These are phyloP conservation scores for Drosophila ironensis DNA, from an alignment of 1,140 invertebrate species.

Conservation along the genomic window DNA sequence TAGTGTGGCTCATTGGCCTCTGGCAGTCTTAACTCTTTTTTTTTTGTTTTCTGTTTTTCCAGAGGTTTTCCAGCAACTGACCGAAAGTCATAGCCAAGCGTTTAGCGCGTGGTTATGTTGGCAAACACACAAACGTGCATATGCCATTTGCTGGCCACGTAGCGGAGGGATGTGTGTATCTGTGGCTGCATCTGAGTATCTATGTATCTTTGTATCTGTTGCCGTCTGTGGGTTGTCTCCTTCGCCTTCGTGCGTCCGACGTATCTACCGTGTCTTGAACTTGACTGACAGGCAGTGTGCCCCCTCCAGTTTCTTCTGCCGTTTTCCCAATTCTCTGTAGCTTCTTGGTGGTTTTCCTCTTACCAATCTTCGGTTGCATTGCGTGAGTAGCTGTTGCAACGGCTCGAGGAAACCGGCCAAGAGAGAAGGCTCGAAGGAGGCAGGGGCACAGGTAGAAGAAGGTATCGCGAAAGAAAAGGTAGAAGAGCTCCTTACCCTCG, in stretches of 20 bases:
- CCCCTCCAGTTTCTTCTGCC: not conserved
- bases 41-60: constrained; percentile 1
- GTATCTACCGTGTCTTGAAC: constrained; percentile 10
- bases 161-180: not conserved
- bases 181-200: not conserved
- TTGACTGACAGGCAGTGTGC: constrained; percentile 48
- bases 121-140: too few species aligned
- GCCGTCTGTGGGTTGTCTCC: constrained; percentile 23
- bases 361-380: constrained; percentile 35
- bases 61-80: constrained; percentile 1
- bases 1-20: not conserved
- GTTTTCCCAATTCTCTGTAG: not conserved
- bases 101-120: constrained; percentile 4
- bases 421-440: not conserved
- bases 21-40: constrained; percentile 11
- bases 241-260: constrained; percentile 6
- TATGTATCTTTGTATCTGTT: not conserved
- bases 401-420: not conserved
- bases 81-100: constrained; percentile 17
- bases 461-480: constrained; percentile 1
- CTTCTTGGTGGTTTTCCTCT: constrained; percentile 7
- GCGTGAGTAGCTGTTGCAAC: constrained; percentile 35
- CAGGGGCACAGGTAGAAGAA: not conserved
- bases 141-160: not conserved
- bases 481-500: not conserved